Base-by-base conservation (phyloP, 2,888 invertebrate genomes). In the Cheilosia vulpina region DNA sequence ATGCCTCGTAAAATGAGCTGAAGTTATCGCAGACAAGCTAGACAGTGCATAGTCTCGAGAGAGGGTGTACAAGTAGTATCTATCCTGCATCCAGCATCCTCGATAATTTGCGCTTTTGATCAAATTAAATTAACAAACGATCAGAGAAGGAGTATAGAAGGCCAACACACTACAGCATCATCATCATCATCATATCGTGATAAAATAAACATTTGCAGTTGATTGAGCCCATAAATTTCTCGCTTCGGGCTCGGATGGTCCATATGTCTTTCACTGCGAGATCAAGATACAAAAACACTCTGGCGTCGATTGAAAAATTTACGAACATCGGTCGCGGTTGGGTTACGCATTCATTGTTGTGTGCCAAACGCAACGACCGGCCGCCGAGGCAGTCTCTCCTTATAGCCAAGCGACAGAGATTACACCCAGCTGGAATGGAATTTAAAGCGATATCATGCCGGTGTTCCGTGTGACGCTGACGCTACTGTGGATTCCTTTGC, bases 161-260 rank as follows among this genome's bases (percentile, higher is more conserved):
- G 68, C 55, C 66, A 73, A 45, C 50, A 52, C 62, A 53, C 60
- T 58, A 17, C 24, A 9, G 11, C 34, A 13, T 13, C 38, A 50
- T 15, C 63, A 68, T 77, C 60, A 77, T 77, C 65, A 72, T 77
- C 60, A 43, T 78, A 57, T 65, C 15, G 76, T 47, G 76, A 81
- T 81, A 85, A 85, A 81, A 72, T 81, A 85, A 85, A 81, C 81
- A 85, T 81, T 85, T 63, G 76, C 81, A 81, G 76, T 77, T 85
- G 85, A 85, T 85, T 81, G 85, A 81, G 76, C 81, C 66, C 71
- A 85, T 85, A 85, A 85, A 85, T 80, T 75, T 53, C 31, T 4
- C 53, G 43, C 63, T 63, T 55, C 17, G 43, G 31, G 11, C 38
- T 31, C 27, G 21, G 52, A 19, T 2, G 31, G 47, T 38, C 17